Base-by-base conservation (phyloP, 2,888 invertebrate genomes). In the Psylliodes chrysocephalus region DNA sequence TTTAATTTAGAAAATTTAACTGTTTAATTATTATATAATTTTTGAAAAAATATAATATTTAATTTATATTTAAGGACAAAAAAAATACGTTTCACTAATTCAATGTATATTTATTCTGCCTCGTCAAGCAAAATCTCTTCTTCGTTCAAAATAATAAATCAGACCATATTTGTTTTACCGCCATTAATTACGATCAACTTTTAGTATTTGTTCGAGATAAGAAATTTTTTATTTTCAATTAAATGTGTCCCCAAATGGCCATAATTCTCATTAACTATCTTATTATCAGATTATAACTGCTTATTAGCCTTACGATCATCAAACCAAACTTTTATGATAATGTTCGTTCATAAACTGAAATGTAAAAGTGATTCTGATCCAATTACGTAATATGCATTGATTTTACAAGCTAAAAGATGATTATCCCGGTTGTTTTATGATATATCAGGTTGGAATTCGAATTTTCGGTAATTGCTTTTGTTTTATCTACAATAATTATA, bases 291-390 rank as follows among this genome's bases (percentile, higher is more conserved):
- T 42, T 42, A 42, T 35, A 15, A 35, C 17, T 42, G 42, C 15
- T 42, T 42, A 42, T 52, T 52, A 35, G 14, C 17, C 10, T 35
- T 18, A 52, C 6, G 17, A 35, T 52, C 52, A 52, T 52, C 28
- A 52, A 52, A 17, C 30, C 10, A 49, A 52, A 35, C 15, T 52
- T 52, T 52, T 33, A 52, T 18, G 15, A 42, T 42, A 18, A 42
- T 42, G 42, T 2, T n/a, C 2, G 4, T 14, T 2, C 35, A 53
- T 53, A 53, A 53, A 53, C 19, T 22, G 53, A 38, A 53, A 53
- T 22, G 35, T 38, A 53, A 25, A 53, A 28, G 22, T 53, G 53
- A 53, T 53, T 53, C 38, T 25, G 38, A 53, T 53, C 53, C 5
- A 30, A 10, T 53, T 53, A 53, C 22, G 53, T 19, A 35, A 38